Percentiles rank a stretch among this genome's conserved stretches.
Evolutionary conservation across 1,140 invertebrate species (phyloP).

Genomic region (Drosophila subpulchrella): DNA sequence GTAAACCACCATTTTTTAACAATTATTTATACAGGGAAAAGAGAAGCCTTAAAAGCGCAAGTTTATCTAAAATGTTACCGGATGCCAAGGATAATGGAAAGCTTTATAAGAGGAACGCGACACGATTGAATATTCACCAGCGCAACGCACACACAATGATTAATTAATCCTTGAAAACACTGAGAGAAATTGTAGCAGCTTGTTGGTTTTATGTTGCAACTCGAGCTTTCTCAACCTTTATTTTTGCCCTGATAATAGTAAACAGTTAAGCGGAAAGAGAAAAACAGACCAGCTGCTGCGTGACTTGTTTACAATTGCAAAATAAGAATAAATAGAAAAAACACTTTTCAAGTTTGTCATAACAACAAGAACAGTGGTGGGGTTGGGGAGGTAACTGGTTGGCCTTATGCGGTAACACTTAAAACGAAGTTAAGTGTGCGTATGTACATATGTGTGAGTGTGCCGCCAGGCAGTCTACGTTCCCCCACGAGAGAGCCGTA

Average conservation of each 20-base stretch:
- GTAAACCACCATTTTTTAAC: neutral
- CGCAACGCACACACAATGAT: conserved; percentile 15
- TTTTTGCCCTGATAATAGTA: conserved; percentile 15
- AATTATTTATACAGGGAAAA: neutral
- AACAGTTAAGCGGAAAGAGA: conserved; percentile 18
- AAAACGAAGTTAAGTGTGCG: conserved; percentile 57
- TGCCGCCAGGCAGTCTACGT: conserved; percentile 71
- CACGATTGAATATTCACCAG: conserved; percentile 29
- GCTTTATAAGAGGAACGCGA: conserved; percentile 6
- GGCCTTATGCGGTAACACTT: conserved; percentile 68
- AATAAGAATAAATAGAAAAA: conserved; percentile 45
- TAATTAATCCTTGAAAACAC: conserved; percentile 22
- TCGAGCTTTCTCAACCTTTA: conserved; percentile 6
- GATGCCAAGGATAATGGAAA: conserved; percentile 15
- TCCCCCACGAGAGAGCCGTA: conserved; percentile 59
- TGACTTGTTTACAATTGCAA: conserved; percentile 67
- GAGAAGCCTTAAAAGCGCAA: conserved; percentile 15
- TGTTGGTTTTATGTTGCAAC: conserved; percentile 5
- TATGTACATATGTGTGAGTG: conserved; percentile 12
- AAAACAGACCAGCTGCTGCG: conserved; percentile 30
- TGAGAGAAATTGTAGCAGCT: neutral
- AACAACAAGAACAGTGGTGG: conserved; percentile 55
- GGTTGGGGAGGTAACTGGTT: conserved; percentile 24
- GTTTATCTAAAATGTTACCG: conserved; percentile 4
- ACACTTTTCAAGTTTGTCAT: conserved; percentile 39